These are phyloP conservation scores for Tinea semifulvella DNA, from an alignment of 2,888 invertebrate genomes.

Conservation along the genomic window DNA sequence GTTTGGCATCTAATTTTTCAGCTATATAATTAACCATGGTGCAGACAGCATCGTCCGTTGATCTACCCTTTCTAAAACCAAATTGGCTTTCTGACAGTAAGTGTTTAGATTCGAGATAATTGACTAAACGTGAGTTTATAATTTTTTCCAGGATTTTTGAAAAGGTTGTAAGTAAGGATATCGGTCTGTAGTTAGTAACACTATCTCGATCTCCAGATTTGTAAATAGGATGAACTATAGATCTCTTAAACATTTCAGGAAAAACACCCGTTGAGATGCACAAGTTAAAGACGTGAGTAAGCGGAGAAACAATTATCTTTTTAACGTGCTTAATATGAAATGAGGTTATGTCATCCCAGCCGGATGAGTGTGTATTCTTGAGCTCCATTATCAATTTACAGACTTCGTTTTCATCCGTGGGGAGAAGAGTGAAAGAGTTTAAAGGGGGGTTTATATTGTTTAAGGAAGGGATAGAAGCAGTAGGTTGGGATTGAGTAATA, in stretches of 20 bases:
- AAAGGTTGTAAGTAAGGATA: slow-evolving; percentile 16
- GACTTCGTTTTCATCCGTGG: slow-evolving; percentile 8
- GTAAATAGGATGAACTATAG: slow-evolving; percentile 15
- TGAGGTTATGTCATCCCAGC: neutral
- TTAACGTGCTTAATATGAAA: neutral
- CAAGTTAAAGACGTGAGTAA: slow-evolving; percentile 5
- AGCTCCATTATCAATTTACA: neutral
- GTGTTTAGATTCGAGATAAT: neutral
- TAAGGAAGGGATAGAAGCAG: too few species aligned
- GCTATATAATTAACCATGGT: neutral
- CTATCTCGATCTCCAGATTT: slow-evolving; percentile 16
- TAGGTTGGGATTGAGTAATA: too few species aligned
- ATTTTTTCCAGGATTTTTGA: slow-evolving; percentile 14
- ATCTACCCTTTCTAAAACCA: slow-evolving; percentile 16
- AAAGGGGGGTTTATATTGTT: too few species aligned
- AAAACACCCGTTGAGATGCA: neutral
- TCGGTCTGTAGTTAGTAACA: slow-evolving; percentile 18
- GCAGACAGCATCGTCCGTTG: neutral
- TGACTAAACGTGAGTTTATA: neutral
- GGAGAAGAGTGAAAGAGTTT: neutral
- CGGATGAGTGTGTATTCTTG: neutral
- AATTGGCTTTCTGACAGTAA: slow-evolving; percentile 14
- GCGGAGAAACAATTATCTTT: neutral
- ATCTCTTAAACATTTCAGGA: neutral
- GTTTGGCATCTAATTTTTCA: slow-evolving; percentile 1